Evolutionary conservation across 2,888 invertebrate species (phyloP).

Genomic region (Chelonus formosanus): DNA sequence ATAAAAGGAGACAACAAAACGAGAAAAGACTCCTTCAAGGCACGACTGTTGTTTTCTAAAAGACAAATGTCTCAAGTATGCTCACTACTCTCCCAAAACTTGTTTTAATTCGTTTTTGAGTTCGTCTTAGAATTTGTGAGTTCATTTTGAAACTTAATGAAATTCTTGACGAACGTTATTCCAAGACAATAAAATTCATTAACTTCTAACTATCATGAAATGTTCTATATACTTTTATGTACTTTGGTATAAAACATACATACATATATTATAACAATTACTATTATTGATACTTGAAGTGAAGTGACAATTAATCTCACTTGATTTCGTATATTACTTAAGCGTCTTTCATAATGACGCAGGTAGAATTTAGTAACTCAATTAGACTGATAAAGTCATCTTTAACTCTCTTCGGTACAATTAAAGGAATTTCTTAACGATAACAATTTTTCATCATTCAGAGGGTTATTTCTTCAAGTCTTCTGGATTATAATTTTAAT

Average conservation of each 20-base stretch:
- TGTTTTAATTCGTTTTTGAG: slow-evolving; percentile 51
- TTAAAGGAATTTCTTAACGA: no score
- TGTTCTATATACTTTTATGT: no score
- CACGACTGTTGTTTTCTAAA: slow-evolving; percentile 47
- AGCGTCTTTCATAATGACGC: no score
- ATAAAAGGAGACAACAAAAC: slow-evolving; percentile 25
- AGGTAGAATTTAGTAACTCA: no score
- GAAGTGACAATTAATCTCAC: slow-evolving; percentile 20
- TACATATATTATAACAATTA: no score
- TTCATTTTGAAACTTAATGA: slow-evolving; percentile 51
- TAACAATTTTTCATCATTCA: no score
- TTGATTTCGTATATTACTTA: neutral
- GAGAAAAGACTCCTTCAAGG: slow-evolving; percentile 45
- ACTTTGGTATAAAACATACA: no score
- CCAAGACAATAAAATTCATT: slow-evolving; percentile 23
- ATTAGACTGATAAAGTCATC: no score
- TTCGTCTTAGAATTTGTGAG: slow-evolving; percentile 39
- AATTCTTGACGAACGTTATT: slow-evolving; percentile 25
- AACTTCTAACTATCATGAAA: neutral
- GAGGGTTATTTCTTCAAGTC: no score
- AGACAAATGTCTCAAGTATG: slow-evolving; percentile 35
- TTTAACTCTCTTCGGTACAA: no score
- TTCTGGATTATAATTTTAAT: neutral
- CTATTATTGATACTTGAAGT: slow-evolving; percentile 3
- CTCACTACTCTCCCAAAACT: slow-evolving; percentile 46